These are phyloP conservation scores for Cheilosia impressa DNA, from an alignment of 2,888 invertebrate species.

Conservation along the genomic window DNA sequence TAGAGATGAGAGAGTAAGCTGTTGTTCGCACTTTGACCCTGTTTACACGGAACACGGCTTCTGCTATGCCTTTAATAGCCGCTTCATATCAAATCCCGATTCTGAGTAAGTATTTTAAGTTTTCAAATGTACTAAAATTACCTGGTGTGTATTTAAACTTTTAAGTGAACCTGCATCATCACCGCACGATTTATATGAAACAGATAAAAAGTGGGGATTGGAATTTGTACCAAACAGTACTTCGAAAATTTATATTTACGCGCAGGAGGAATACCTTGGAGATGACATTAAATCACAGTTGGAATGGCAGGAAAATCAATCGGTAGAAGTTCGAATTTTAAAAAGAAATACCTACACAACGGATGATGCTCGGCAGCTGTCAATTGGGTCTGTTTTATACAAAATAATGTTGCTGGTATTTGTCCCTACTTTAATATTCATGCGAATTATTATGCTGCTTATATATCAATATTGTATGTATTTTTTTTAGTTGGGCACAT, in stretches of 20 bases:
- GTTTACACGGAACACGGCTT: constrained; percentile 91
- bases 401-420: neutral
- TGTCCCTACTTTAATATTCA: too few relatives aligned
- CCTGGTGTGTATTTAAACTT: neutral
- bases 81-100: constrained; percentile 80
- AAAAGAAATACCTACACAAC: constrained; percentile 92
- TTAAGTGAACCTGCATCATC: constrained; percentile 78
- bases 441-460: too few relatives aligned
- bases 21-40: constrained; percentile 87
- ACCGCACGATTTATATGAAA: constrained; percentile 83
- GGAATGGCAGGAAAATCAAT: constrained; percentile 86
- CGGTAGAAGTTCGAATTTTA: constrained; percentile 84
- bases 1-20: constrained; percentile 87
- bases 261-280: constrained; percentile 89
- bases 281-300: constrained; percentile 89
- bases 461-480: too few relatives aligned
- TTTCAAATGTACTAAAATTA: neutral
- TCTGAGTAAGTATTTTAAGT: constrained; percentile 79
- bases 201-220: constrained; percentile 83
- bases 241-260: constrained; percentile 84
- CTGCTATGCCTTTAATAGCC: constrained; percentile 88
- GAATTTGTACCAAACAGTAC: constrained; percentile 81
- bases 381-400: constrained; percentile 81
- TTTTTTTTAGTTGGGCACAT: too few relatives aligned
- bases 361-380: constrained; percentile 88